phyloP scores from a whole-genome alignment of 2,888 invertebrate genomes.

The Panorpa germanica region DNA sequence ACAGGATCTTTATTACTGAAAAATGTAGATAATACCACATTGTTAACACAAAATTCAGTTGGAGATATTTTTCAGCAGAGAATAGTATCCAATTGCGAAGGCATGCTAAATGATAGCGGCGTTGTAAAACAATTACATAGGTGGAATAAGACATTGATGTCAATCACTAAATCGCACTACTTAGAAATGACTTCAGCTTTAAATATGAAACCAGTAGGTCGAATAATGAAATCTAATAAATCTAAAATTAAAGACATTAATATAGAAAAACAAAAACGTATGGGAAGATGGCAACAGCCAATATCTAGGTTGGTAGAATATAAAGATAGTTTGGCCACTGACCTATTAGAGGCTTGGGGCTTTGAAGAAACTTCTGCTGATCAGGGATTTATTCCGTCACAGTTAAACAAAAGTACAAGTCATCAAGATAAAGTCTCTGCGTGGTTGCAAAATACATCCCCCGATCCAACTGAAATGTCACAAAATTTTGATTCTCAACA shows the following conservation, averaged over 20 bases:
- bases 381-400: too few species aligned
- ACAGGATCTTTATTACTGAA: constrained; percentile 18
- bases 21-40: constrained; percentile 13
- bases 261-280: constrained; percentile 5
- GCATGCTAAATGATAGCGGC: constrained; percentile 1
- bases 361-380: constrained; percentile 14
- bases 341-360: constrained; percentile 17
- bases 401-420: too few species aligned
- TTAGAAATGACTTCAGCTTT: constrained; percentile 8
- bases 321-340: constrained; percentile 16
- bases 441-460: too few species aligned
- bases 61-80: constrained; percentile 17
- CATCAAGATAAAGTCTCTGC: too few species aligned
- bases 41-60: constrained; percentile 18
- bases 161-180: constrained; percentile 4
- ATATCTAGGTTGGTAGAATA: constrained; percentile 13
- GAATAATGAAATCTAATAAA: constrained; percentile 14
- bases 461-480: too few species aligned
- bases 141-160: neutral
- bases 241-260: neutral
- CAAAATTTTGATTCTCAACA: too few species aligned
- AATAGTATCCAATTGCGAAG: constrained; percentile 5
- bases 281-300: constrained; percentile 17
- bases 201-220: constrained; percentile 15
- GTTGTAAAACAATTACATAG: constrained; percentile 7